Base-by-base conservation (phyloP, 2,797 vertebrate species). In the Microcaecilia unicolor region DNA sequence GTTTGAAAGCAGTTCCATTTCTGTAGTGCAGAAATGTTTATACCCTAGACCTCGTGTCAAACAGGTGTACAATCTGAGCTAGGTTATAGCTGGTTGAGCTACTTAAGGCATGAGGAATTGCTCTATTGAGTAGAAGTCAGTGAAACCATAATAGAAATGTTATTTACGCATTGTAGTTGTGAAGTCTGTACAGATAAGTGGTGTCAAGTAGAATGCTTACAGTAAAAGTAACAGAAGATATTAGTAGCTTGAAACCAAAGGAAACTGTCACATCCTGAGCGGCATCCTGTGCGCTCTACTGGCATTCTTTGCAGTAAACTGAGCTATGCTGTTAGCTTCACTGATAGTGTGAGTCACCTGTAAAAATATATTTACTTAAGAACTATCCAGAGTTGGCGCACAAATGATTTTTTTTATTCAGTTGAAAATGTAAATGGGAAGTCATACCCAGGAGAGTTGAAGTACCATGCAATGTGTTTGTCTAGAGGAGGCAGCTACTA, bases 221-320 rank as follows among this genome's bases (percentile, higher is more conserved):
- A n/a, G n/a, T n/a, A n/a, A n/a, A n/a, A n/a, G n/a, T n/a, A n/a
- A n/a, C n/a, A n/a, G n/a, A n/a, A n/a, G n/a, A n/a, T 18, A 47
- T 31, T 51, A 49, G 43, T 52, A 23, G 34, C 60, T 70, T 68
- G 33, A 70, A 70, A 58, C 58, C 45, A 41, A 36, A 78, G 77
- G 77, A 79, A 80, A 43, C 48, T 43, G 74, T 60, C 55, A 57
- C 51, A 80, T 80, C 80, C 80, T 81, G 77, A 78, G 58, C 57
- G 72, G 71, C 67, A 77, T 74, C 70, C 73, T 71, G 70, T 70
- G 72, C 76, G 73, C 58, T 31, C 50, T 25, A 22, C 51, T 57
- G 31, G 58, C 20, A 3, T 67, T 65, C 58, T 69, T 55, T 45
- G n/a, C 64, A 60, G 65, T 59, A 79, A 57, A 51, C 53, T 60